These are phyloP conservation scores for Melitaea cinxia DNA, from an alignment of 1,140 invertebrate genomes.

Conservation along the genomic window DNA sequence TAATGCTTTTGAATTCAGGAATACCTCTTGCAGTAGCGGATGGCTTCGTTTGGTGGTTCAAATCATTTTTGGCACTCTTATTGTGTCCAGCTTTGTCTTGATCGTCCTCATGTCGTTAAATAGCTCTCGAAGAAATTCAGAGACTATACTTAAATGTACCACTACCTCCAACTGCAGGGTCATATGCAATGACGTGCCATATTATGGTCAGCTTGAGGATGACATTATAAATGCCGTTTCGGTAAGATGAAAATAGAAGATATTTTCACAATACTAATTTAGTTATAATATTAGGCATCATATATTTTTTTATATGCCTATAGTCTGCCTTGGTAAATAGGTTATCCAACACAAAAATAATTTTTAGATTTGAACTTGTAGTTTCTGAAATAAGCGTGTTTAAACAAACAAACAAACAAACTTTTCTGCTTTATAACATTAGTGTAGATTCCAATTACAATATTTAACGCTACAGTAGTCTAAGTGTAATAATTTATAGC, in stretches of 20 bases:
- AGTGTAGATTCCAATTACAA: no score
- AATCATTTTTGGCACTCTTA: conserved; percentile 55
- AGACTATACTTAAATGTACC: conserved; percentile 19
- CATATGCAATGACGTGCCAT: conserved; percentile 47
- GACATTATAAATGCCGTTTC: conserved; percentile 46
- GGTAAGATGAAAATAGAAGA: conserved; percentile 47
- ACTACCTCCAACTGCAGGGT: conserved; percentile 49
- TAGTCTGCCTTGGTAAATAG: no score
- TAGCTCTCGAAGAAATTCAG: background rate
- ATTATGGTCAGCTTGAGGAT: conserved; percentile 47
- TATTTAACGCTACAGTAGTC: no score
- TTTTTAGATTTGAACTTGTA: no score
- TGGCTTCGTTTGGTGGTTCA: conserved; percentile 63
- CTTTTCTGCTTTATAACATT: no score
- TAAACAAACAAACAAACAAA: no score
- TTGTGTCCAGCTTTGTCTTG: conserved; percentile 64
- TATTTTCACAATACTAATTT: no score
- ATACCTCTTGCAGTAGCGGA: conserved; percentile 62
- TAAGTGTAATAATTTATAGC: no score
- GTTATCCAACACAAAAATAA: no score
- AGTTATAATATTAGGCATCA: no score
- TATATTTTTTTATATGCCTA: no score
- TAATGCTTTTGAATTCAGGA: conserved; percentile 41
- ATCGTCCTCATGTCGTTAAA: conserved; percentile 54
- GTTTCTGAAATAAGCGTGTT: no score